phyloP scores from a whole-genome alignment of 2,113 vertebrate species.

The Dendropsophus ebraccatus region DNA sequence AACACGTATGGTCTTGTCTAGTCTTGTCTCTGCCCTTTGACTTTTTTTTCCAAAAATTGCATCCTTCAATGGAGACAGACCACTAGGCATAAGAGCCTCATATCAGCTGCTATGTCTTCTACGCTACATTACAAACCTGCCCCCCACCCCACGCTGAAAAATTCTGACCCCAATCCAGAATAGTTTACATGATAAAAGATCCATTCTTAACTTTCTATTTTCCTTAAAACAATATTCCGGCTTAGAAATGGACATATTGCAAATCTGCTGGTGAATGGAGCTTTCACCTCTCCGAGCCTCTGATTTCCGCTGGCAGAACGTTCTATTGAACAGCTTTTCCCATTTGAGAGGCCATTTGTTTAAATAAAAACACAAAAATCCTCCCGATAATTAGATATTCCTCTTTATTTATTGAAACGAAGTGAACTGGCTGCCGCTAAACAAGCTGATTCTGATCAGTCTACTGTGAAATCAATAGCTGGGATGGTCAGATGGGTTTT shows the following conservation, averaged over 20 bases:
- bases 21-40: too few relatives aligned
- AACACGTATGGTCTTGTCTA: too few relatives aligned
- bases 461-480: constrained; percentile 51
- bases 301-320: not conserved
- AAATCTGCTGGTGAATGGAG: not conserved
- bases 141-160: too few relatives aligned
- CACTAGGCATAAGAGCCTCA: too few relatives aligned
- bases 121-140: too few relatives aligned
- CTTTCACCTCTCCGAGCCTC: not conserved
- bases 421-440: constrained; percentile 7
- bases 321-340: not conserved
- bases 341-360: not conserved
- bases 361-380: constrained; percentile 17
- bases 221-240: not conserved
- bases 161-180: not conserved
- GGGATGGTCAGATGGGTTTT: constrained; percentile 44
- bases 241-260: not conserved
- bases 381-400: not conserved
- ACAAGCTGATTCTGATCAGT: constrained; percentile 21
- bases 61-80: too few relatives aligned
- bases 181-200: not conserved
- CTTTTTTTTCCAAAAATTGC: too few relatives aligned
- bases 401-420: constrained; percentile 31
- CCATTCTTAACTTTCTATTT: not conserved
- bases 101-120: too few relatives aligned